Evolutionary conservation across 2,888 invertebrate genomes (phyloP).

Genomic region (Ethmia dodecea): DNA sequence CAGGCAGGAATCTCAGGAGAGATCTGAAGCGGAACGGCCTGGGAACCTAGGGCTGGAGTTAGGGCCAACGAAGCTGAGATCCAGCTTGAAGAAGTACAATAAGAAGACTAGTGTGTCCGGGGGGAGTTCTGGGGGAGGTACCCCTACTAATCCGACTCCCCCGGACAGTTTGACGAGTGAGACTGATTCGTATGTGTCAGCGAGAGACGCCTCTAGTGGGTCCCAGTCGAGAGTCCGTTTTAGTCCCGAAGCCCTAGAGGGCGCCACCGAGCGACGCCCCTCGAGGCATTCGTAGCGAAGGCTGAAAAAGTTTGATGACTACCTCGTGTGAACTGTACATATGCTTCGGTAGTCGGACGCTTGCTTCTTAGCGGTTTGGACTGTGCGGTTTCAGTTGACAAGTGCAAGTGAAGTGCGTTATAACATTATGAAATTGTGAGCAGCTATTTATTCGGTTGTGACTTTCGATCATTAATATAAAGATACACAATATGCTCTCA

Average conservation of each 20-base stretch:
- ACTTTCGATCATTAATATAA: background rate
- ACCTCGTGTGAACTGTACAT: constrained; percentile 58
- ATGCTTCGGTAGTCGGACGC: constrained; percentile 28
- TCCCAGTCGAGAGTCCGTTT: constrained; percentile 86
- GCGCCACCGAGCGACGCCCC: constrained; percentile 47
- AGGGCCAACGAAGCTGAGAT: constrained; percentile 83
- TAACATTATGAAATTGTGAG: background rate
- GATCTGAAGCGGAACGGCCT: constrained; percentile 62
- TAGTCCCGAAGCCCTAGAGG: constrained; percentile 85
- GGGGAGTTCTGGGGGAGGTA: constrained; percentile 80
- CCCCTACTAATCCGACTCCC: constrained; percentile 90
- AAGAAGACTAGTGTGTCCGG: constrained; percentile 74
- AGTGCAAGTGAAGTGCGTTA: background rate
- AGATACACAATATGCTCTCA: too few species aligned
- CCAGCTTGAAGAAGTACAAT: constrained; percentile 86
- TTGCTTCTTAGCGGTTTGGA: constrained; percentile 3
- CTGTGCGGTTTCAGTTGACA: background rate
- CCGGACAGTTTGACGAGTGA: constrained; percentile 92
- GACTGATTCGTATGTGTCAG: constrained; percentile 90
- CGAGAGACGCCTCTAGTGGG: constrained; percentile 84
- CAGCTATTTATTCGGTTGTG: background rate
- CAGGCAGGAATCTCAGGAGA: constrained; percentile 53
- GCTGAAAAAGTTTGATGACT: constrained; percentile 68
- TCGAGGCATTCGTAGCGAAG: constrained; percentile 68
- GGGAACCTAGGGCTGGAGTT: constrained; percentile 80